Evolutionary conservation across 2,113 vertebrate genomes (phyloP).

Genomic region (Cavia aperea): DNA sequence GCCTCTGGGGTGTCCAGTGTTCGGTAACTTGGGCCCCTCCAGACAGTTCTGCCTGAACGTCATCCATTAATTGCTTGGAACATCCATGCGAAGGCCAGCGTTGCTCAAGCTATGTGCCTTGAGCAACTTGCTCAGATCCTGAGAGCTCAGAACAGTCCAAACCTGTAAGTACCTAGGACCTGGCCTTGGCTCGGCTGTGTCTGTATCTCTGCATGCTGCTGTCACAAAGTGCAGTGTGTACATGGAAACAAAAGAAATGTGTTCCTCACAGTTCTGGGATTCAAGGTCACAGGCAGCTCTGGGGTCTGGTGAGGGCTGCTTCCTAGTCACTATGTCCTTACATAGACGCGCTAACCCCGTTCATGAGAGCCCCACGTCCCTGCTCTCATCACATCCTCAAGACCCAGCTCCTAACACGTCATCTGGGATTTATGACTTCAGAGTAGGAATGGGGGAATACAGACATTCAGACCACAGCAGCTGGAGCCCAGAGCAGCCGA

Average conservation of each 20-base stretch:
- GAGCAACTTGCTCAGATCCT: rapidly evolving
- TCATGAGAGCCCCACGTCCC: not conserved
- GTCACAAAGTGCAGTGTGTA: not conserved
- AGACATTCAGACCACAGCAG: not conserved
- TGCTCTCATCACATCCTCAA: not conserved
- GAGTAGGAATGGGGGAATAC: not conserved
- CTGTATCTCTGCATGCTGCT: not conserved
- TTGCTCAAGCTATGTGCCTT: not conserved
- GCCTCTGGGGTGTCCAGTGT: too few relatives aligned
- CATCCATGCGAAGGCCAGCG: too few relatives aligned
- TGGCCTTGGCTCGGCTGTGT: not conserved
- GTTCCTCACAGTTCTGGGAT: not conserved
- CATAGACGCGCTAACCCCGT: not conserved
- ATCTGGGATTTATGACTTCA: not conserved
- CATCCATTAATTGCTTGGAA: too few relatives aligned
- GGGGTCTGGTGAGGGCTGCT: not conserved
- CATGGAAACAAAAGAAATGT: too few relatives aligned
- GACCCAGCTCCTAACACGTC: not conserved
- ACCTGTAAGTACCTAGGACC: not conserved
- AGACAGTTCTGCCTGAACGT: not conserved
- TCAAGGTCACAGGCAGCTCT: not conserved
- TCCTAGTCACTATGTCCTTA: not conserved
- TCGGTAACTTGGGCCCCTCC: too few relatives aligned
- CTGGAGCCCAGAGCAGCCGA: not conserved
- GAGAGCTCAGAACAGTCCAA: not conserved